These are phyloP conservation scores for Myxocyprinus asiaticus DNA, from an alignment of 2,113 vertebrate species.

Conservation along the genomic window DNA sequence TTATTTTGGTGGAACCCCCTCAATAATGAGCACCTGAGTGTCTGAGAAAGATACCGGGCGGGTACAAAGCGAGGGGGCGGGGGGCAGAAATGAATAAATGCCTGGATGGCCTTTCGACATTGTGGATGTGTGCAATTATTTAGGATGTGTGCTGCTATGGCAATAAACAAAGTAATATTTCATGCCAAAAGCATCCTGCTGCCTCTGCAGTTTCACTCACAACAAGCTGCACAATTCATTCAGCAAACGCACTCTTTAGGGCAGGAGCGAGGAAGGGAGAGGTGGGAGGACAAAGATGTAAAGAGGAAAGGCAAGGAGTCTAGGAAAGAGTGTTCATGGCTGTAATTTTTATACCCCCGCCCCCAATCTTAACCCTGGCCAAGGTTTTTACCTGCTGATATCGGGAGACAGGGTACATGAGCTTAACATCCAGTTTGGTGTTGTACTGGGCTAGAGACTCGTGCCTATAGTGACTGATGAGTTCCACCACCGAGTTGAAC, in stretches of 20 bases:
- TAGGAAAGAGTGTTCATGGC: not conserved
- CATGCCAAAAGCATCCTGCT: constrained; percentile 54
- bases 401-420: constrained; percentile 91
- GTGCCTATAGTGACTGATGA: constrained; percentile 93
- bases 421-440: constrained; percentile 92
- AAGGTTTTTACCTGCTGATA: constrained; percentile 87
- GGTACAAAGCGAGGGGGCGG: not conserved
- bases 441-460: constrained; percentile 97
- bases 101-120: constrained; percentile 57
- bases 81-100: constrained; percentile 50
- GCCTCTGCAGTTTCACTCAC: constrained; percentile 54
- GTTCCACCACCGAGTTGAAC: constrained; percentile 92
- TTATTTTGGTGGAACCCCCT: constrained; percentile 40
- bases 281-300: not conserved
- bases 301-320: not conserved
- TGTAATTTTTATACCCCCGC: not conserved
- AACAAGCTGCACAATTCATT: constrained; percentile 42
- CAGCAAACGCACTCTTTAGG: constrained; percentile 20
- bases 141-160: constrained; percentile 42
- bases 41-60: constrained; percentile 10
- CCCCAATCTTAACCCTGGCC: not conserved
- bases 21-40: constrained; percentile 59
- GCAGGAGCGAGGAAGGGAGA: not conserved
- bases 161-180: constrained; percentile 58
- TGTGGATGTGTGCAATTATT: constrained; percentile 55